phyloP scores from a whole-genome alignment of 2,113 vertebrate genomes.

The Tetrao urogallus region DNA sequence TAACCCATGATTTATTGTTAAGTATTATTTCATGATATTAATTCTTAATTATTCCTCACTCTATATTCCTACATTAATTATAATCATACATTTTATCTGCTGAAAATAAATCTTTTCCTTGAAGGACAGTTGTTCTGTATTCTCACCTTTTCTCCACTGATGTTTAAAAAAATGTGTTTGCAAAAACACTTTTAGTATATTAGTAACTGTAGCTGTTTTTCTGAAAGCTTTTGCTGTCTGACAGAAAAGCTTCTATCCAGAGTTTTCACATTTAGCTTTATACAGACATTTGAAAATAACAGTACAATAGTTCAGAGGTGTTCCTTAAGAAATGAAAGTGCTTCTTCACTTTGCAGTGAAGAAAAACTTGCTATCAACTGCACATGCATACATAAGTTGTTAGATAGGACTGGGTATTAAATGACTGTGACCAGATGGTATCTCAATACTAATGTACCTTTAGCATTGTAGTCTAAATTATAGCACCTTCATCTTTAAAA shows the following conservation, averaged over 20 bases:
- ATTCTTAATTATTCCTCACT: not conserved
- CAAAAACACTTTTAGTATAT: accelerated
- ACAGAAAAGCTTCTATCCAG: not conserved
- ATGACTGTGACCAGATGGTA: not conserved
- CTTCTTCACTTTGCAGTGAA: not conserved
- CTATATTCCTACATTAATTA: not conserved
- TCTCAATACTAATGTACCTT: not conserved
- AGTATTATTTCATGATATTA: not conserved
- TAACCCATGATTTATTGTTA: not conserved
- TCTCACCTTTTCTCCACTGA: not conserved
- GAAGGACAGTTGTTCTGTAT: not conserved
- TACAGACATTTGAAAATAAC: not conserved
- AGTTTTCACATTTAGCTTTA: not conserved
- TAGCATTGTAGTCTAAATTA: not conserved
- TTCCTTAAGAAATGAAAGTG: not conserved
- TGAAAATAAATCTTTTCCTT: not conserved
- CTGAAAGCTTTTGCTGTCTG: not conserved
- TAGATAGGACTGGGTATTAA: not conserved
- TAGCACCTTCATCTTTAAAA: constrained; percentile 36
- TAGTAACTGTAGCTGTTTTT: not conserved
- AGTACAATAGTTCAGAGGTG: not conserved
- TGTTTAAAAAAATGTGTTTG: not conserved
- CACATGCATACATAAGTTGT: accelerated
- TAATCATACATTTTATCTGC: not conserved
- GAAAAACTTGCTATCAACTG: not conserved